Percentiles rank a stretch among this genome's conserved stretches.
These are phyloP conservation scores for Acropora tenuis DNA, from an alignment of 64 coral and sea anemone genomes.

Conservation along the genomic window DNA sequence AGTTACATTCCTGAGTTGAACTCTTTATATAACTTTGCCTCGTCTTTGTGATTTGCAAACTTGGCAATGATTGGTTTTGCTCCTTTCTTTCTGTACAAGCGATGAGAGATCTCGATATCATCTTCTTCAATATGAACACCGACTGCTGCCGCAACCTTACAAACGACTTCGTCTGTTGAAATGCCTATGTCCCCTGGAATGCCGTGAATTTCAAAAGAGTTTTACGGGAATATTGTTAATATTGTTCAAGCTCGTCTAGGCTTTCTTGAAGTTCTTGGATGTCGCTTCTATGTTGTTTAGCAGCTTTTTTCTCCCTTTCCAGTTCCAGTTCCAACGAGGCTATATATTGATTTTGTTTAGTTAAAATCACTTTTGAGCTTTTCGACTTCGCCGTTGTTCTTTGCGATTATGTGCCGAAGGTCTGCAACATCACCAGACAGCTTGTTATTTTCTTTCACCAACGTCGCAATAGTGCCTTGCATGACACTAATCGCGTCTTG, in stretches of 20 bases:
- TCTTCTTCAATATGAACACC: background rate
- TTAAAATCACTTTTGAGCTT: background rate
- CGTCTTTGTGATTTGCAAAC: background rate
- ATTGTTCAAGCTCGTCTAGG: background rate
- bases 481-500: background rate
- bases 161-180: background rate
- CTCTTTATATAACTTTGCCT: background rate
- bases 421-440: background rate
- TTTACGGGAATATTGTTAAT: background rate
- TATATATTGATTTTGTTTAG: background rate
- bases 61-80: background rate
- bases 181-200: background rate
- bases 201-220: background rate
- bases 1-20: background rate
- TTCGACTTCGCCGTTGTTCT: background rate
- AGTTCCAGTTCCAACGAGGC: background rate
- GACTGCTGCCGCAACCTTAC: background rate
- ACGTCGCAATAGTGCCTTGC: background rate
- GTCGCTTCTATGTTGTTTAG: background rate
- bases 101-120: background rate
- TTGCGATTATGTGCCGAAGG: background rate
- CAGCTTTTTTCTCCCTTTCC: background rate
- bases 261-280: background rate
- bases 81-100: background rate
- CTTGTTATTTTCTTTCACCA: background rate